phyloP scores from a whole-genome alignment of 2,888 invertebrate species.

The Teleiodes luculella region DNA sequence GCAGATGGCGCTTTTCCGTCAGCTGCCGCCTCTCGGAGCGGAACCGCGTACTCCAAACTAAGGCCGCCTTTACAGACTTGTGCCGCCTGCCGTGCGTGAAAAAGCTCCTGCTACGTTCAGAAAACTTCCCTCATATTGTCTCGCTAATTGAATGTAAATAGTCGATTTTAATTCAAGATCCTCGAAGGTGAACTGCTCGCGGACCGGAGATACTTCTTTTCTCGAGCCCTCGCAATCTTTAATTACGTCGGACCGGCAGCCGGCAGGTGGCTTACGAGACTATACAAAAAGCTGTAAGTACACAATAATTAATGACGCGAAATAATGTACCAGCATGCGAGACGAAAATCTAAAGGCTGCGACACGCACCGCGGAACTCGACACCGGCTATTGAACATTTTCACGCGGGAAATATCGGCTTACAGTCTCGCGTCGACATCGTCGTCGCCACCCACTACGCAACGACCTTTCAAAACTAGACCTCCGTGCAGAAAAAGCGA shows the following conservation, averaged over 20 bases:
- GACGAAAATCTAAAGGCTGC: conserved; percentile 73
- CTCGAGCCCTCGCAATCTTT: conserved; percentile 51
- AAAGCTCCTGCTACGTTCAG: conserved; percentile 6
- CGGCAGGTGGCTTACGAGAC: conserved; percentile 71
- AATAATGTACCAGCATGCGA: conserved; percentile 75
- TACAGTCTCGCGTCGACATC: conserved; percentile 43
- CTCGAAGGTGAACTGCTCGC: conserved; percentile 58
- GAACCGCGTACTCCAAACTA: conserved; percentile 43
- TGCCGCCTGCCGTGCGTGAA: conserved; percentile 9
- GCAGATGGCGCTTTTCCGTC: conserved; percentile 78
- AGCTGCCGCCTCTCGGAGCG: conserved; percentile 59
- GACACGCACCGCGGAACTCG: conserved; percentile 63
- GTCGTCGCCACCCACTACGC: conserved; percentile 65
- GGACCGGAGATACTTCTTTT: conserved; percentile 46
- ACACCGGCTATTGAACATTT: conserved; percentile 74
- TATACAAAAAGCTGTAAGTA: conserved; percentile 55
- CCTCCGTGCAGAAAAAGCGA: conserved; percentile 25
- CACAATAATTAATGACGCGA: conserved; percentile 76
- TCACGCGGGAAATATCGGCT: conserved; percentile 74
- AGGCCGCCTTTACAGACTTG: conserved; percentile 32
- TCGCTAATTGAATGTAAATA: conserved; percentile 30
- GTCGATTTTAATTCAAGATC: conserved; percentile 16
- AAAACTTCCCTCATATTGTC: conserved; percentile 25
- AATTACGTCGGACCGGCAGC: conserved; percentile 55
- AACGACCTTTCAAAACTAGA: conserved; percentile 37